Percentiles rank a stretch among this genome's conserved stretches.
phyloP scores from a whole-genome alignment of 2,113 vertebrate genomes.

The Pterocles gutturalis region DNA sequence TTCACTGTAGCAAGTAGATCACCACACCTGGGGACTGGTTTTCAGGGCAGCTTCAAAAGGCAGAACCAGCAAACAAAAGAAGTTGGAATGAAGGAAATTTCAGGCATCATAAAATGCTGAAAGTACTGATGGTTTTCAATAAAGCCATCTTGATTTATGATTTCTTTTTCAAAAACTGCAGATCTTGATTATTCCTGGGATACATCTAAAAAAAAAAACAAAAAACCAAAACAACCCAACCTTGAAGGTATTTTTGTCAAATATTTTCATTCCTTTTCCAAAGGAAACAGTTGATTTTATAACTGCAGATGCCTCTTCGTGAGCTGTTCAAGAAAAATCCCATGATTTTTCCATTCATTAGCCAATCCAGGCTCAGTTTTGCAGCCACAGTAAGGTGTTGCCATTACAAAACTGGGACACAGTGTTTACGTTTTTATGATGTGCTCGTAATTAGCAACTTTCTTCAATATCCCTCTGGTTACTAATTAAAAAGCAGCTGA shows the following conservation, averaged over 20 bases:
- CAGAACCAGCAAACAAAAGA: background rate
- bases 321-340: conserved; percentile 49
- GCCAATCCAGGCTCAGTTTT: background rate
- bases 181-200: background rate
- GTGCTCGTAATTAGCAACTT: conserved; percentile 19
- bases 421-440: background rate
- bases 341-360: conserved; percentile 47
- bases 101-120: conserved; percentile 3
- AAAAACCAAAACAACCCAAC: background rate
- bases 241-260: conserved; percentile 17
- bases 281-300: conserved; percentile 63
- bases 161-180: background rate
- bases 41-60: background rate
- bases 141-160: background rate
- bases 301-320: conserved; percentile 34
- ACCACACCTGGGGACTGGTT: background rate
- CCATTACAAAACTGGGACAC: background rate
- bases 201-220: background rate
- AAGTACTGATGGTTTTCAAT: background rate
- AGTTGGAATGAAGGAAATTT: background rate
- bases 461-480: background rate
- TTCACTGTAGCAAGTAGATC: background rate
- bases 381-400: conserved; percentile 13
- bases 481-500: conserved; percentile 24
- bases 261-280: conserved; percentile 51